Conservation (phyloP, 2,888 invertebrate species). For the Calliphora vomitoria region DNA sequence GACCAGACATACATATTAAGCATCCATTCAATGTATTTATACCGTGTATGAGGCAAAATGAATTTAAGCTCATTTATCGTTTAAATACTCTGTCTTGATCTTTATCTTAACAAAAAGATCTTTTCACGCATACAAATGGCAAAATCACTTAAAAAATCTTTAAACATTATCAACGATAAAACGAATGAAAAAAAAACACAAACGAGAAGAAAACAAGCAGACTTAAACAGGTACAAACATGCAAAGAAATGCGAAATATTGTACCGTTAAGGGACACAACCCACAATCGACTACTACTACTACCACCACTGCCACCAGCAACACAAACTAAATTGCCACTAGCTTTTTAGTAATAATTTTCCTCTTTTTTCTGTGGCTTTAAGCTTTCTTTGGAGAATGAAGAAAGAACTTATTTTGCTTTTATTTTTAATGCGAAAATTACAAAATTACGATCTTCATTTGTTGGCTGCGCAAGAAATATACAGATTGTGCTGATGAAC, state of each 20-base stretch:
- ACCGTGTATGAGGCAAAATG: constrained; percentile 37
- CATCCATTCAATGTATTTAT: constrained; percentile 21
- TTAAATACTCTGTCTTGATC: constrained; percentile 69
- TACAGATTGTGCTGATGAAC: constrained; percentile 69
- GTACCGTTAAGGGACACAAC: constrained; percentile 73
- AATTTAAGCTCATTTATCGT: constrained; percentile 70
- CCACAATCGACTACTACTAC: constrained; percentile 62
- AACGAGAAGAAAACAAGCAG: constrained; percentile 7
- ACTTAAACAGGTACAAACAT: constrained; percentile 53
- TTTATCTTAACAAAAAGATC: constrained; percentile 66
- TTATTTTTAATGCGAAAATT: constrained; percentile 45
- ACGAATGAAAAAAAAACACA: neutral
- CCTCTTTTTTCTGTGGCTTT: constrained; percentile 1
- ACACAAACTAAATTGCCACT: constrained; percentile 31
- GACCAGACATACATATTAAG: constrained; percentile 35
- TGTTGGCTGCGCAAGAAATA: constrained; percentile 33
- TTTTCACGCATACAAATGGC: constrained; percentile 71
- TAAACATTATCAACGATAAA: constrained; percentile 51
- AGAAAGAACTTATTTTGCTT: constrained; percentile 36
- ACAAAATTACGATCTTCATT: constrained; percentile 45
- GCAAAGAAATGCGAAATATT: constrained; percentile 51
- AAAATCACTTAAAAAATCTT: constrained; percentile 71
- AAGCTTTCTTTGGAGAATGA: neutral
- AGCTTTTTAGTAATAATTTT: constrained; percentile 53
- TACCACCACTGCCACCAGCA: constrained; percentile 38